Conservation (phyloP, 2,113 vertebrate species). For the Irena cyanogastra region DNA sequence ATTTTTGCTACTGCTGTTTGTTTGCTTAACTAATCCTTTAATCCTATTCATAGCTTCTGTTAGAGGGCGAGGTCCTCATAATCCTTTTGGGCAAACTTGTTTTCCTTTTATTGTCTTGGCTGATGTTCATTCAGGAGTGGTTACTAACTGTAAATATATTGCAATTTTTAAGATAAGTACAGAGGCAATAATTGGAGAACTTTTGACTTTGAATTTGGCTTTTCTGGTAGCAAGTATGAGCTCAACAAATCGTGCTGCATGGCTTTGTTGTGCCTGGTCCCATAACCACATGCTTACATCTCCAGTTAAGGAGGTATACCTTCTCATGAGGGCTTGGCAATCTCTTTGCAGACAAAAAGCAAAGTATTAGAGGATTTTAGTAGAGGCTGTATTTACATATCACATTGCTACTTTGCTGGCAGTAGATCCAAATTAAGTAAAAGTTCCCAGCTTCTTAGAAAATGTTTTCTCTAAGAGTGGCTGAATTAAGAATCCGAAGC, state of each 20-base stretch:
- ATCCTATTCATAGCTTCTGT: not conserved
- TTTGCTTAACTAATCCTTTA: conserved; percentile 10
- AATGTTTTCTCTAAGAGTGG: not conserved
- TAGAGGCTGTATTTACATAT: not conserved
- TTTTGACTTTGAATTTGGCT: not conserved
- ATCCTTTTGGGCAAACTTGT: not conserved
- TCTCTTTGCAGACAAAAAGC: not conserved
- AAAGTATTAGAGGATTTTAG: not conserved
- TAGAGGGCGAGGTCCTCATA: not conserved
- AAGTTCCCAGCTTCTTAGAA: not conserved
- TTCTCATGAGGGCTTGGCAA: not conserved
- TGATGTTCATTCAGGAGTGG: not conserved
- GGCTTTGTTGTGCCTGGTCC: not conserved
- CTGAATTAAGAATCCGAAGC: not conserved
- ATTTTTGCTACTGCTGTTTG: not conserved
- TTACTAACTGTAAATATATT: not conserved
- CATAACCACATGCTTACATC: fast-evolving
- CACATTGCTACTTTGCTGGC: not conserved
- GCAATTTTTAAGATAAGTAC: not conserved
- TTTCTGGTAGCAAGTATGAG: not conserved
- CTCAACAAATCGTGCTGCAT: not conserved
- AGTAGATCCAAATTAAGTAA: not conserved
- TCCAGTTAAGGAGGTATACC: not conserved
- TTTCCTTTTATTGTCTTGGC: not conserved
- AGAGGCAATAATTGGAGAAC: not conserved